Percentiles rank a stretch among this genome's conserved stretches.
phyloP scores from a whole-genome alignment of 2,888 invertebrate genomes.

The Tachina fera region DNA sequence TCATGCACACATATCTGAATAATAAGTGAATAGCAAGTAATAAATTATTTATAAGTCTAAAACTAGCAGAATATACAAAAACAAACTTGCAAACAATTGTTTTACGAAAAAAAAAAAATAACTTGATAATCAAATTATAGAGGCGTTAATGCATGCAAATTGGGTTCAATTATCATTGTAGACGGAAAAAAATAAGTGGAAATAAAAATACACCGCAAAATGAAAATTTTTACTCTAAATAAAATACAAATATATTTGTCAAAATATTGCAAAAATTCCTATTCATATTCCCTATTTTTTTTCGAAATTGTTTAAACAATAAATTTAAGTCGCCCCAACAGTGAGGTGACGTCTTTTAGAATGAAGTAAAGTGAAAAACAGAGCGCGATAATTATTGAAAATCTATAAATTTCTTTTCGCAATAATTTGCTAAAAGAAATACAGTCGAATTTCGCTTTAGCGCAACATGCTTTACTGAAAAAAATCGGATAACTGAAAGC shows the following conservation, averaged over 20 bases:
- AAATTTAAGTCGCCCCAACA: not conserved
- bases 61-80: constrained; percentile 35
- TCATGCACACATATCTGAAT: constrained; percentile 36
- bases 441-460: no score
- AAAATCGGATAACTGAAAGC: no score
- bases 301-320: not conserved
- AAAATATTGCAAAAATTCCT: constrained; percentile 6
- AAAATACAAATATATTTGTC: constrained; percentile 5
- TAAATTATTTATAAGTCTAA: constrained; percentile 68
- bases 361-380: not conserved
- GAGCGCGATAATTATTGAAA: no score
- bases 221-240: not conserved
- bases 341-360: not conserved
- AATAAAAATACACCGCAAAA: not conserved
- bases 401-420: no score
- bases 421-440: no score
- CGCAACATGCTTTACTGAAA: no score
- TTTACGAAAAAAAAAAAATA: constrained; percentile 34
- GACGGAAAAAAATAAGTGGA: constrained; percentile 6
- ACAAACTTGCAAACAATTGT: constrained; percentile 36
- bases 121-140: constrained; percentile 51
- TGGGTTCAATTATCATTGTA: constrained; percentile 74
- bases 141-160: constrained; percentile 77
- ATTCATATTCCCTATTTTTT: not conserved
- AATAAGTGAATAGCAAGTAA: constrained; percentile 58